Evolutionary conservation across 2,797 vertebrate genomes (phyloP).

Genomic region (Jordanella pulchra): DNA sequence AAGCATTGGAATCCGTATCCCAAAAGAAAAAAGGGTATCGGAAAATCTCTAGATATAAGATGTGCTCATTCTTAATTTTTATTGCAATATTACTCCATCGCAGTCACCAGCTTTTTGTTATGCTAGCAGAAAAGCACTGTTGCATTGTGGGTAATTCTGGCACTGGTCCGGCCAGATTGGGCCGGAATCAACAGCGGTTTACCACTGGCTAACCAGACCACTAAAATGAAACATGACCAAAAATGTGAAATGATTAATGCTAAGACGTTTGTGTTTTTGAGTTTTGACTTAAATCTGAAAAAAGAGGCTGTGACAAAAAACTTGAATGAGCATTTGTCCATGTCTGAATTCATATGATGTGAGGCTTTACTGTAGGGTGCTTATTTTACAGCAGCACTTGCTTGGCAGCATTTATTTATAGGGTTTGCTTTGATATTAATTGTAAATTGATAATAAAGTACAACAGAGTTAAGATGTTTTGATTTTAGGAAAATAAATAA

Average conservation of each 20-base stretch:
- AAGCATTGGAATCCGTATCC: too few species aligned
- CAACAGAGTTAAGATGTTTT: not conserved
- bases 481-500: not conserved
- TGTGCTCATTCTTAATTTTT: too few species aligned
- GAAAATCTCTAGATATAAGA: too few species aligned
- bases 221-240: not conserved
- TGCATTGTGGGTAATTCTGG: too few species aligned
- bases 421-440: constrained; percentile 1
- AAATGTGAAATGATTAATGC: not conserved
- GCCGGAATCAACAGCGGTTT: too few species aligned
- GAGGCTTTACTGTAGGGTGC: constrained; percentile 17
- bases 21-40: too few species aligned
- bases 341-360: constrained; percentile 2
- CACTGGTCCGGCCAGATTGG: too few species aligned
- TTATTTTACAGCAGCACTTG: constrained; percentile 15
- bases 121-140: too few species aligned
- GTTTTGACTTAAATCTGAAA: not conserved
- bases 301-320: not conserved
- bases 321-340: not conserved
- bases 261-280: not conserved
- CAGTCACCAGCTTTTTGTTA: too few species aligned
- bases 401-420: constrained; percentile 19
- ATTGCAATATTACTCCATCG: too few species aligned
- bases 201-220: too few species aligned
- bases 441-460: not conserved